phyloP scores from a whole-genome alignment of 2,113 vertebrate genomes.

The Archilochus colubris region DNA sequence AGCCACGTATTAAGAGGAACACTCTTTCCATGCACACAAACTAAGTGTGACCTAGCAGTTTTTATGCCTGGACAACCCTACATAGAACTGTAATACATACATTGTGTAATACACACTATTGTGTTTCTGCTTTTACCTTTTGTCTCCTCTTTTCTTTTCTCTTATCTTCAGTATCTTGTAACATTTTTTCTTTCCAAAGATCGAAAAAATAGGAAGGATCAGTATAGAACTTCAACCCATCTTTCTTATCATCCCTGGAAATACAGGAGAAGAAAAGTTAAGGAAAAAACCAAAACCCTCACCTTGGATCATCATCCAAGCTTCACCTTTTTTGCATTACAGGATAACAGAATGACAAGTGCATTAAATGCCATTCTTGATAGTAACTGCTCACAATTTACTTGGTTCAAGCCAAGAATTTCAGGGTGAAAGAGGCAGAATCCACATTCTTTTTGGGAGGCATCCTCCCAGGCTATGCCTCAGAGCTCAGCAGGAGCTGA shows the following conservation, averaged over 20 bases:
- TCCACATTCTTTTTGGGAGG: background rate
- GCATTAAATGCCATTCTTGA: background rate
- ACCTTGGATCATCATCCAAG: background rate
- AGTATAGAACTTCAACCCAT: constrained; percentile 96
- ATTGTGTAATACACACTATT: background rate
- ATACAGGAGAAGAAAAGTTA: background rate
- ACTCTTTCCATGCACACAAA: background rate
- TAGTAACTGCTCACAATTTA: background rate
- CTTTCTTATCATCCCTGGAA: constrained; percentile 94
- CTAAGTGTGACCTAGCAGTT: background rate
- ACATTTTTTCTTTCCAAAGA: constrained; percentile 99
- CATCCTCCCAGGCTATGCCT: background rate
- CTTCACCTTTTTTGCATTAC: background rate
- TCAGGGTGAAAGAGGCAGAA: background rate
- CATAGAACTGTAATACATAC: background rate
- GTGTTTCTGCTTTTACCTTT: constrained; percentile 73
- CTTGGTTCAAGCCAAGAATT: background rate
- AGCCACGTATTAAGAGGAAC: background rate
- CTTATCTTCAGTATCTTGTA: constrained; percentile 99
- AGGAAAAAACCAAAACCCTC: background rate
- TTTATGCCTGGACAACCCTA: background rate
- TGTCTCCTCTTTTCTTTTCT: constrained; percentile 91
- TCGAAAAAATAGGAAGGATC: constrained; percentile 99
- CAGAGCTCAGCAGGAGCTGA: background rate
- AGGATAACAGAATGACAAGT: background rate